phyloP scores from a whole-genome alignment of 2,113 vertebrate genomes.

The Tonatia bakeri region DNA sequence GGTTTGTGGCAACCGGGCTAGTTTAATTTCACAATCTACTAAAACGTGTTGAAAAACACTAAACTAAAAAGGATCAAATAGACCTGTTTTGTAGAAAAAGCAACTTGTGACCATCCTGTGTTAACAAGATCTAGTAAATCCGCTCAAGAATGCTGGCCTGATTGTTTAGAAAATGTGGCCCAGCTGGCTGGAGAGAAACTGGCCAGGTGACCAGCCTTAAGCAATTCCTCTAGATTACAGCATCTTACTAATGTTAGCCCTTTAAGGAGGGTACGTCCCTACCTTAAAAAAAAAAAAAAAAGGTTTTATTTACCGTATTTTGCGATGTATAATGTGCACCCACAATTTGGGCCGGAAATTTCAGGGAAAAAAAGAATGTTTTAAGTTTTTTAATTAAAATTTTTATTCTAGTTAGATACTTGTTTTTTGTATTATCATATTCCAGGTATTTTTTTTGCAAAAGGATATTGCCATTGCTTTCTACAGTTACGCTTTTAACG shows the following conservation, averaged over 20 bases:
- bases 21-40: not conserved
- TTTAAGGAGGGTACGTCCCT: not conserved
- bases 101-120: not conserved
- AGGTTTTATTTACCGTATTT: not conserved
- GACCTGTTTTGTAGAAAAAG: not conserved
- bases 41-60: not conserved
- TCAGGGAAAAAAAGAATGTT: no score
- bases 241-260: not conserved
- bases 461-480: no score
- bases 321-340: no score
- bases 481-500: no score
- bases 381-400: no score
- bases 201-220: not conserved
- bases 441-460: no score
- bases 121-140: not conserved
- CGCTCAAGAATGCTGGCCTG: not conserved
- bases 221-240: not conserved
- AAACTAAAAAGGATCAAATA: not conserved
- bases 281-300: not conserved
- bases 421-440: no score
- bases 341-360: no score
- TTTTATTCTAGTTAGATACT: no score
- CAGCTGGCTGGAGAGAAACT: not conserved
- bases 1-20: not conserved
- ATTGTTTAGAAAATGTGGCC: not conserved